Evolutionary conservation across 1,140 invertebrate genomes (phyloP).

Genomic region (Leptinotarsa defecta): DNA sequence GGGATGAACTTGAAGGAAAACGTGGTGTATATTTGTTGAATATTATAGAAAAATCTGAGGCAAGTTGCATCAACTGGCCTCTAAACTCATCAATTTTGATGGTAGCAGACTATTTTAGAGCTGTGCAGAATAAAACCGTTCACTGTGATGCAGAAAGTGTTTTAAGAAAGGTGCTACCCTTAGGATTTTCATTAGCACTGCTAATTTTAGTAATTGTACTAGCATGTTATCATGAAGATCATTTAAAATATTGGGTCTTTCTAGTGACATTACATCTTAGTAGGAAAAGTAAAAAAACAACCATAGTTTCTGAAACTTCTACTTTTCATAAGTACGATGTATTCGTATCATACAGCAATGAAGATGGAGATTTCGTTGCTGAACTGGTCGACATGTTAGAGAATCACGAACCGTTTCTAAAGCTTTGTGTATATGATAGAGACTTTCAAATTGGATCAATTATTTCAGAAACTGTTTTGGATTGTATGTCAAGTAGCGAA

Average conservation of each 20-base stretch:
- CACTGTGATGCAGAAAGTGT: conserved; percentile 23
- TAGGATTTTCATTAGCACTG: conserved; percentile 25
- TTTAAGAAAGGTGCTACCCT: conserved; percentile 11
- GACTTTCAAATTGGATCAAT: conserved; percentile 68
- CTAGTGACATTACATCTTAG: conserved; percentile 57
- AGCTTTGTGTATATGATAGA: conserved; percentile 68
- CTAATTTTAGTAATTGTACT: conserved; percentile 18
- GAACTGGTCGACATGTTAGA: conserved; percentile 64
- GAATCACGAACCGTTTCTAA: conserved; percentile 59
- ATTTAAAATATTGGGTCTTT: conserved; percentile 63
- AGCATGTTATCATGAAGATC: conserved; percentile 47
- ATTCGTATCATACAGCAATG: conserved; percentile 69
- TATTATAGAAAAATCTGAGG: background rate
- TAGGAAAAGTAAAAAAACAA: conserved; percentile 54
- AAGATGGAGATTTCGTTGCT: conserved; percentile 66
- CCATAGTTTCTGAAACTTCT: conserved; percentile 31
- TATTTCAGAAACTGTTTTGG: conserved; percentile 67
- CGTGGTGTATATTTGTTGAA: background rate
- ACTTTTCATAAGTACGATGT: conserved; percentile 64
- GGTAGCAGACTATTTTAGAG: conserved; percentile 31
- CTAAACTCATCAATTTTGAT: too few species aligned
- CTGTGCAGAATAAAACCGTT: conserved; percentile 11
- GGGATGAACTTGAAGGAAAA: conserved; percentile 42
- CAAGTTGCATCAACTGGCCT: background rate
- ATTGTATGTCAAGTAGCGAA: conserved; percentile 63